These are phyloP conservation scores for Limnephilus lunatus DNA, from an alignment of 2,888 invertebrate species.

Conservation along the genomic window DNA sequence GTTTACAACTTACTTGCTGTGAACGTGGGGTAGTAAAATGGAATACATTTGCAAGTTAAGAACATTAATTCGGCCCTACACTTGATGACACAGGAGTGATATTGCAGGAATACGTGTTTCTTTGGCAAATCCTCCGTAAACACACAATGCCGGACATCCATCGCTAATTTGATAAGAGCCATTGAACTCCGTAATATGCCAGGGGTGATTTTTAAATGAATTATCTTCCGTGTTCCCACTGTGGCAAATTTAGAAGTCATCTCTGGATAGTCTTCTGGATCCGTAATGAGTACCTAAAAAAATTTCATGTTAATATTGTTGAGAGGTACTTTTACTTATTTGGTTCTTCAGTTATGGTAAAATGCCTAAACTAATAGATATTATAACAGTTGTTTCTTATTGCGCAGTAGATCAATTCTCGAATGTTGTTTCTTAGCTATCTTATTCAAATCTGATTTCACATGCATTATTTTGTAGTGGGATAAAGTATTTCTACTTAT, in stretches of 20 bases:
- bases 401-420: too few relatives aligned
- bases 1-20: slow-evolving; percentile 2
- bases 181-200: slow-evolving; percentile 67
- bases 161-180: background rate
- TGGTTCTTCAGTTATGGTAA: background rate
- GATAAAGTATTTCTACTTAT: too few relatives aligned
- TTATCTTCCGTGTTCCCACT: slow-evolving; percentile 69
- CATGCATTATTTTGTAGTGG: too few relatives aligned
- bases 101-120: slow-evolving; percentile 66
- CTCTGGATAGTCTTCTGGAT: slow-evolving; percentile 70
- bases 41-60: slow-evolving; percentile 70
- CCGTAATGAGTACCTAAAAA: slow-evolving; percentile 69
- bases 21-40: slow-evolving; percentile 69
- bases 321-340: background rate
- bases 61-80: slow-evolving; percentile 69
- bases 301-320: background rate
- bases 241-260: slow-evolving; percentile 68
- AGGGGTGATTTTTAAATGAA: slow-evolving; percentile 68
- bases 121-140: slow-evolving; percentile 55
- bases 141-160: slow-evolving; percentile 47
- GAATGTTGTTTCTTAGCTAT: background rate
- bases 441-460: too few relatives aligned
- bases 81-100: slow-evolving; percentile 69
- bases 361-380: too few relatives aligned
- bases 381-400: too few relatives aligned